Evolutionary conservation across 2,888 invertebrate species (phyloP), one percentile per base, ranked within the genome.

Genomic region (Strigamia crassipes): DNA sequence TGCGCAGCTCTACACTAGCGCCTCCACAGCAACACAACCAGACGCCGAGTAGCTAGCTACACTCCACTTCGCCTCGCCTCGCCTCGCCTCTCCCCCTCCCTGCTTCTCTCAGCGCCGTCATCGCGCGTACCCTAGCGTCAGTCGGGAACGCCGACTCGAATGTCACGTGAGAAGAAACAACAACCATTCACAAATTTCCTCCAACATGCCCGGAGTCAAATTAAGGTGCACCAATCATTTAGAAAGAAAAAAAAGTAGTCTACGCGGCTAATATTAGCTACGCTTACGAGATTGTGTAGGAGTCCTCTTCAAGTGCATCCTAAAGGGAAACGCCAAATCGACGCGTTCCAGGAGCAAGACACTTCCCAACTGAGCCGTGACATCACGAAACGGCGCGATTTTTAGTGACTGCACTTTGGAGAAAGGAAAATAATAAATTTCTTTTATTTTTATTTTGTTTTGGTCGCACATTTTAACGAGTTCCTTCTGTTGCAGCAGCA

Each of bases 171-270:
- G 73, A 31, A 12, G 31, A 23, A 73, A 73, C 73, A 73, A 73
- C 73, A 27, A 31, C 73, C 73, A 73, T 73, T 73, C 73, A 73
- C 73, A 73, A 73, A 73, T 73, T 73, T 31, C 27, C 73, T 73
- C 13, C 27, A 73, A 73, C 73, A 27, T 73, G 73, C 73, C 73
- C 27, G 27, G 27, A 73, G 73, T 73, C 73, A 73, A 73, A 73
- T 73, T 73, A 73, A 73, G 73, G 73, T 73, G 73, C 73, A 73
- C 73, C 73, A 73, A 73, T 73, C 73, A 73, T 73, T 73, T 18
- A 51, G 12, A 51, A 51, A 73, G 23, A 73, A 73, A 73, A 73
- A 23, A 18, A 27, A 27, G 27, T 27, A 27, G 61, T 31, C 13
- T 73, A 27, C 31, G 31, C n/a, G 73, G 73, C 73, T 73, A 73